phyloP scores from a whole-genome alignment of 2,888 invertebrate genomes.

The Nephrocerus scutellatus region DNA sequence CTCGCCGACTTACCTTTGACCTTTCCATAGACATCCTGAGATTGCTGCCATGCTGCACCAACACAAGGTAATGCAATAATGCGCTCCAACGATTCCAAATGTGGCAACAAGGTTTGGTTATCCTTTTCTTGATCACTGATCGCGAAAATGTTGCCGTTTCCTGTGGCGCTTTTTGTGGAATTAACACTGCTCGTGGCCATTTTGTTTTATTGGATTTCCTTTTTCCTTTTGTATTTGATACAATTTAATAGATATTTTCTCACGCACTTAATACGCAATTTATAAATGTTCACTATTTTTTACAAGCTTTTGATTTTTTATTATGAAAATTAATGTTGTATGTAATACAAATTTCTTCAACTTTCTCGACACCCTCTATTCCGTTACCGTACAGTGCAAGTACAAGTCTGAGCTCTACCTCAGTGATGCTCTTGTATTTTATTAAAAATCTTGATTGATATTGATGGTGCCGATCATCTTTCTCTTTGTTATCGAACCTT shows the following conservation, averaged over 20 bases:
- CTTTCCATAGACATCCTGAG: conserved; percentile 53
- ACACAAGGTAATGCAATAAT: conserved; percentile 54
- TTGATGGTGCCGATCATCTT: too few species aligned
- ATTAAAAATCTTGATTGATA: too few species aligned
- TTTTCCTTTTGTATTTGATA: conserved; percentile 3
- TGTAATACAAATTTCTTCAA: too few species aligned
- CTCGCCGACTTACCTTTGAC: conserved; percentile 50
- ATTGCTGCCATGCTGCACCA: conserved; percentile 53
- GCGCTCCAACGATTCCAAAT: conserved; percentile 53
- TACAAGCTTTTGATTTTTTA: neutral
- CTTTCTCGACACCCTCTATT: too few species aligned
- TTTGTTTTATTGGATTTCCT: conserved; percentile 11
- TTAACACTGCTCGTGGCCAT: conserved; percentile 24
- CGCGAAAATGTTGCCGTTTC: conserved; percentile 26
- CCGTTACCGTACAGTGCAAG: too few species aligned
- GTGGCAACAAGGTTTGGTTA: conserved; percentile 43
- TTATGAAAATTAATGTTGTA: too few species aligned
- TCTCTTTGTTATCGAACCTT: too few species aligned
- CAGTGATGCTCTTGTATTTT: too few species aligned
- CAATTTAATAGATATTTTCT: too few species aligned
- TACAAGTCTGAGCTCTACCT: too few species aligned
- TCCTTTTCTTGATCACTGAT: conserved; percentile 33
- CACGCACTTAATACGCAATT: neutral
- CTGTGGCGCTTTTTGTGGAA: conserved; percentile 30
- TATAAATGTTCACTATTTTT: neutral